phyloP scores from a whole-genome alignment of 1,140 invertebrate genomes.

The Achroia grisella region DNA sequence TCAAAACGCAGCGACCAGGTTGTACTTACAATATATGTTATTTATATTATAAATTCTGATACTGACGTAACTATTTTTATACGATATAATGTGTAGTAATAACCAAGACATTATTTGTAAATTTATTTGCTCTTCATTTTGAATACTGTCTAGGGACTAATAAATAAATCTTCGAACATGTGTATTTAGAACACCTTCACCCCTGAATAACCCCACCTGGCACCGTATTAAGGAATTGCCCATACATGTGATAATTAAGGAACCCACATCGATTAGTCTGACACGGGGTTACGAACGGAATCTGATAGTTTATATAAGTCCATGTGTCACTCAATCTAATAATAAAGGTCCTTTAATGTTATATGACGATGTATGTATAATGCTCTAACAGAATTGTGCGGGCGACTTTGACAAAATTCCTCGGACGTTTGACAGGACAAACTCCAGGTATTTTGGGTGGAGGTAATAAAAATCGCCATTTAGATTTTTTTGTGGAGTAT shows the following conservation, averaged over 20 bases:
- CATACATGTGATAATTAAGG: slow-evolving; percentile 6
- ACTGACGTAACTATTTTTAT: too few relatives aligned
- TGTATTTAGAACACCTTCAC: too few relatives aligned
- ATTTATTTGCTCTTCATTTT: too few relatives aligned
- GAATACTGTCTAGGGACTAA: too few relatives aligned
- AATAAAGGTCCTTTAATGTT: slow-evolving; percentile 32
- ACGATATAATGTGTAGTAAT: too few relatives aligned
- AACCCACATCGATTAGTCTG: slow-evolving; percentile 6
- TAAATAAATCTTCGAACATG: too few relatives aligned
- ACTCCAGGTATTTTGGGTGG: slow-evolving; percentile 25
- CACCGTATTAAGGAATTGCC: too few relatives aligned
- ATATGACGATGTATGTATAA: slow-evolving; percentile 44
- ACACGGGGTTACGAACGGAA: slow-evolving; percentile 13
- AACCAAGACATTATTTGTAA: too few relatives aligned
- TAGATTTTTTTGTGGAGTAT: neutral
- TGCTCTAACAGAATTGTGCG: slow-evolving; percentile 24
- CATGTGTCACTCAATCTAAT: slow-evolving; percentile 26
- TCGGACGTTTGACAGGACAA: slow-evolving; percentile 25
- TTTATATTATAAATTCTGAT: too few relatives aligned
- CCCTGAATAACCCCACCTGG: too few relatives aligned
- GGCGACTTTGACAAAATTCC: slow-evolving; percentile 55
- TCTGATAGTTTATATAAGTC: slow-evolving; percentile 29
- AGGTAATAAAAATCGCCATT: slow-evolving; percentile 13
- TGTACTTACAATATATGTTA: too few relatives aligned
- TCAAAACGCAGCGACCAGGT: too few relatives aligned